These are phyloP conservation scores for Rhadinocentrus ornatus DNA, from an alignment of 2,797 vertebrate species.

Conservation along the genomic window DNA sequence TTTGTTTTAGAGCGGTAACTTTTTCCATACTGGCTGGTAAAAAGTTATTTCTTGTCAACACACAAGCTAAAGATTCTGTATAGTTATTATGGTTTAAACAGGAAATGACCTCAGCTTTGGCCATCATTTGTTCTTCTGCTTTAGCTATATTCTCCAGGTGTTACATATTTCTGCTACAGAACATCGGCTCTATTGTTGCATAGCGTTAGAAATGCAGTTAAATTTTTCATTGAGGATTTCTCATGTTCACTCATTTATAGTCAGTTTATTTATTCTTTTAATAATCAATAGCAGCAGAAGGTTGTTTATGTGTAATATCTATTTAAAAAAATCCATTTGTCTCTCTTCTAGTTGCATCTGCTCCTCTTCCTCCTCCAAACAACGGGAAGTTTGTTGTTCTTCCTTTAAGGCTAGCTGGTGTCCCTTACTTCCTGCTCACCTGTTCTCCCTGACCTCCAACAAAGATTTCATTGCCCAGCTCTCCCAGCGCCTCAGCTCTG, in stretches of 20 bases:
- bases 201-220: too few species aligned
- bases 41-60: too few species aligned
- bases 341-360: conserved; percentile 49
- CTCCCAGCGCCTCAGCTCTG: conserved; percentile 81
- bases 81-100: too few species aligned
- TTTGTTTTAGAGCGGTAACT: too few species aligned
- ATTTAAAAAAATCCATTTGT: background rate
- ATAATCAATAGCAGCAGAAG: background rate
- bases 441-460: conserved; percentile 81
- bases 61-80: too few species aligned
- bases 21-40: too few species aligned
- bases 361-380: conserved; percentile 46
- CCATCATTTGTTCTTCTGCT: too few species aligned
- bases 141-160: too few species aligned
- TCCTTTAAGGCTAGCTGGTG: conserved; percentile 49
- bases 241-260: background rate
- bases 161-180: too few species aligned
- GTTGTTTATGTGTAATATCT: background rate
- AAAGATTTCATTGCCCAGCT: conserved; percentile 88
- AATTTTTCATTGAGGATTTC: too few species aligned
- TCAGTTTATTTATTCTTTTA: background rate
- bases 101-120: too few species aligned
- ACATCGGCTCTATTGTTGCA: too few species aligned
- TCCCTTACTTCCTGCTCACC: conserved; percentile 52
- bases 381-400: conserved; percentile 24